phyloP scores from a whole-genome alignment of 1,140 invertebrate species.

The Drosophila lowei region DNA sequence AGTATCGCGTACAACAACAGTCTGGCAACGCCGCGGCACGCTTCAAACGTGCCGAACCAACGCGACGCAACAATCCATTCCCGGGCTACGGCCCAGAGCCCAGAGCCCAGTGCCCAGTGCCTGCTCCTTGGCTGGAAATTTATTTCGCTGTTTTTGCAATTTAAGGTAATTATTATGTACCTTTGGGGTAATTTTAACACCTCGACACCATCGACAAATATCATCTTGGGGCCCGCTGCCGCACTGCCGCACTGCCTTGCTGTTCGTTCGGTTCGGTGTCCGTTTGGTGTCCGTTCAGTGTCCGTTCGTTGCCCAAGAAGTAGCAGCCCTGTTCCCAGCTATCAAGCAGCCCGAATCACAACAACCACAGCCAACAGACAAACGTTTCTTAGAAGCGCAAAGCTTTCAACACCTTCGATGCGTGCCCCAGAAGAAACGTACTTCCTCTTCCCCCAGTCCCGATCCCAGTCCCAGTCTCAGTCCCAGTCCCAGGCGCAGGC shows the following conservation, averaged over 20 bases:
- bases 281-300: no score
- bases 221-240: constrained; percentile 55
- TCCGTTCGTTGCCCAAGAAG: constrained; percentile 1
- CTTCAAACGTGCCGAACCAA: constrained; percentile 47
- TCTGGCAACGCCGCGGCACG: constrained; percentile 66
- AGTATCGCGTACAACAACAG: constrained; percentile 1
- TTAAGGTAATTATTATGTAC: constrained; percentile 83
- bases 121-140: constrained; percentile 61
- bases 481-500: background rate
- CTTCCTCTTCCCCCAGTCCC: background rate
- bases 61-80: background rate
- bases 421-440: constrained; percentile 54
- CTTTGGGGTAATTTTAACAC: constrained; percentile 83
- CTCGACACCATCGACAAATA: constrained; percentile 83
- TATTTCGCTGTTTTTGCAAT: constrained; percentile 83
- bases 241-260: constrained; percentile 13
- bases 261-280: background rate
- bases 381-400: constrained; percentile 80
- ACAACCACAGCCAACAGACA: constrained; percentile 53
- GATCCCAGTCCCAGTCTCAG: constrained; percentile 4
- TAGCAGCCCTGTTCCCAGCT: constrained; percentile 46
- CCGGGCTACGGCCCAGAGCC: no score
- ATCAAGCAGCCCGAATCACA: constrained; percentile 70
- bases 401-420: constrained; percentile 79
- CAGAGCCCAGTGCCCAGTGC: no score